These are phyloP conservation scores for Encarsia formosa DNA, from an alignment of 2,888 invertebrate genomes.

Conservation along the genomic window DNA sequence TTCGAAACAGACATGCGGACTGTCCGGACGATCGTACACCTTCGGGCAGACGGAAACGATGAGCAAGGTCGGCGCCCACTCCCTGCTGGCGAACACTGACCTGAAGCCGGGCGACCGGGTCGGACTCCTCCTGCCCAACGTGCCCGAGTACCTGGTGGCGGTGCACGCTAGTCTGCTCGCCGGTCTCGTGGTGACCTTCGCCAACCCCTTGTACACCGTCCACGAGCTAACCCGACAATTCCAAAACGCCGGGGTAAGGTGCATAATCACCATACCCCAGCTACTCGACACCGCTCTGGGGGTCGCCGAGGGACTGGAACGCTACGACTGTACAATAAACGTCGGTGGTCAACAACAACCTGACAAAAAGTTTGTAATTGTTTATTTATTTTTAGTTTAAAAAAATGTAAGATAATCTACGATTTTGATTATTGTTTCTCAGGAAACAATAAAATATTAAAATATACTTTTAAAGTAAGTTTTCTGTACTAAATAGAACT, in stretches of 20 bases:
- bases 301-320: conserved; percentile 56
- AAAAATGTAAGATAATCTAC: too few relatives aligned
- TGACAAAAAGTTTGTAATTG: conserved; percentile 12
- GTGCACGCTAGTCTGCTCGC: conserved; percentile 65
- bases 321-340: conserved; percentile 62
- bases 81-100: conserved; percentile 56
- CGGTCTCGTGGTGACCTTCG: conserved; percentile 64
- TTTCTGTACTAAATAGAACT: too few relatives aligned
- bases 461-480: too few relatives aligned
- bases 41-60: conserved; percentile 61
- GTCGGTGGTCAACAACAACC: conserved; percentile 60
- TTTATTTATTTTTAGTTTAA: background rate
- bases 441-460: too few relatives aligned
- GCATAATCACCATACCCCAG: conserved; percentile 62
- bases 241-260: conserved; percentile 60
- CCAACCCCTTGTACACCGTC: conserved; percentile 67
- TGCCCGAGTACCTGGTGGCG: conserved; percentile 66
- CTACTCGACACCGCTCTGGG: conserved; percentile 60
- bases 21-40: conserved; percentile 62
- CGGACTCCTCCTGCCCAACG: conserved; percentile 66
- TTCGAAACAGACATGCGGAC: conserved; percentile 61
- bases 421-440: too few relatives aligned
- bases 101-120: conserved; percentile 62
- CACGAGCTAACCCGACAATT: conserved; percentile 65
- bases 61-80: conserved; percentile 58